Evolutionary conservation across 2,888 invertebrate genomes (phyloP), one percentile per base, ranked within the genome.

Genomic region (Cepaea hortensis): DNA sequence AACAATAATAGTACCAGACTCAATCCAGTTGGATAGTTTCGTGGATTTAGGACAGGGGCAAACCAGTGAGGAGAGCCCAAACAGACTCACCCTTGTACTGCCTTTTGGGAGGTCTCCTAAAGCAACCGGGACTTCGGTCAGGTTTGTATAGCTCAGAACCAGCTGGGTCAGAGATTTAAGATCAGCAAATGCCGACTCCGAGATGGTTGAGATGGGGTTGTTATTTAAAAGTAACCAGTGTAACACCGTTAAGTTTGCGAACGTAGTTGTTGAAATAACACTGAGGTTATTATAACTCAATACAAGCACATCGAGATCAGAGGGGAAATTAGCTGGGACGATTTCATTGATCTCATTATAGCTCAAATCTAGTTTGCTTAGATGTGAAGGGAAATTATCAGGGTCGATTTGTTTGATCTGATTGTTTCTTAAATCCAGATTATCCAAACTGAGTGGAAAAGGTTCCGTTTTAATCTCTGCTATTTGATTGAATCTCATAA

Each of bases 131-230:
- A 76, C 4, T 50, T 50, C 20, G 3, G 76, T 50, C 48, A 76
- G 50, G 50, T 76, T 20, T 20, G 76, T 76, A 3, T 4, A 7
- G 7, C 48, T 18, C 18, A 76, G 50, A 20, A 48, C 2, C 18
- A 76, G 76, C 1, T 15, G 4, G 4, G 15, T 20, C 5, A 76
- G 20, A 18, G 11, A 20, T 50, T 3, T 7, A 1, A 76, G 20
- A 7, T 4, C 6, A 20, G 4, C 4, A 50, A 76, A 76, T 20
- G 50, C 76, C 50, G 20, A 20, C 48, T 15, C 50, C 18, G 76
- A 50, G 9, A 76, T 76, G 13, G 7, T 76, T 76, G 76, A 76
- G 13, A 76, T 76, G 5, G 76, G 76, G 50, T 76, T 76, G 9
- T 48, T 20, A 7, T 50, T 4, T 76, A 76, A 50, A 7, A 48